A percentile compares a stretch with the other conserved stretches of the same genome.
These are phyloP conservation scores for Sycobia sp. DNA, from an alignment of 1,140 invertebrate species.

Conservation along the genomic window DNA sequence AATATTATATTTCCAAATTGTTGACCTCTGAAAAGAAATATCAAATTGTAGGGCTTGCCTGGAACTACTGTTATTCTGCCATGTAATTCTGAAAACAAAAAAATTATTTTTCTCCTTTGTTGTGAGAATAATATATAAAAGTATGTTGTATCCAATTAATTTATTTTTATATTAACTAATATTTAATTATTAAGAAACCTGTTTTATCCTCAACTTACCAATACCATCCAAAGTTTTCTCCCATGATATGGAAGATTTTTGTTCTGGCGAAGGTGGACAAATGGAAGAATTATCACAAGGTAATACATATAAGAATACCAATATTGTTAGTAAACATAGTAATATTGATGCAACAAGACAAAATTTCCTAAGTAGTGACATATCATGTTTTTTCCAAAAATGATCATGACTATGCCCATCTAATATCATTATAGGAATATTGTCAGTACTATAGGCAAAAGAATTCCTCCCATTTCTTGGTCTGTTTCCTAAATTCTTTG, in stretches of 20 bases:
- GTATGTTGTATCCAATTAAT: neutral
- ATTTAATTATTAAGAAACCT: neutral
- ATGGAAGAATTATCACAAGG: conserved; percentile 71
- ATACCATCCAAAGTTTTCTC: conserved; percentile 72
- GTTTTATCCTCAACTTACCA: conserved; percentile 53
- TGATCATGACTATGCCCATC: conserved; percentile 64
- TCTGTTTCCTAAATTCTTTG: conserved; percentile 46
- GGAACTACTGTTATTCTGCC: conserved; percentile 72
- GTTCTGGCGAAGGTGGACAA: conserved; percentile 66
- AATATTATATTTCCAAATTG: conserved; percentile 63
- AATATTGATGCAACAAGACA: conserved; percentile 73
- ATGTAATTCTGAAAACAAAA: conserved; percentile 64
- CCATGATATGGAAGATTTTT: conserved; percentile 67
- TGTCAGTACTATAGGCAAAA: conserved; percentile 58
- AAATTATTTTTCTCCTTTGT: neutral
- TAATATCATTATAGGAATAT: conserved; percentile 67
- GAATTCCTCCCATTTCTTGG: conserved; percentile 47
- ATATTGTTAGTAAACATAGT: conserved; percentile 71
- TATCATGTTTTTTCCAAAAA: conserved; percentile 65
- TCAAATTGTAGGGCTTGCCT: conserved; percentile 69
- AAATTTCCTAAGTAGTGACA: conserved; percentile 69
- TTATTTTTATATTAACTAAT: conserved; percentile 18
- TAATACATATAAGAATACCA: conserved; percentile 76
- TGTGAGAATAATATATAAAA: no score
- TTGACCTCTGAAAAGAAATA: conserved; percentile 70